Percentiles rank a stretch among this genome's conserved stretches.
phyloP scores from a whole-genome alignment of 1,140 invertebrate species.

The Panonychus citri region DNA sequence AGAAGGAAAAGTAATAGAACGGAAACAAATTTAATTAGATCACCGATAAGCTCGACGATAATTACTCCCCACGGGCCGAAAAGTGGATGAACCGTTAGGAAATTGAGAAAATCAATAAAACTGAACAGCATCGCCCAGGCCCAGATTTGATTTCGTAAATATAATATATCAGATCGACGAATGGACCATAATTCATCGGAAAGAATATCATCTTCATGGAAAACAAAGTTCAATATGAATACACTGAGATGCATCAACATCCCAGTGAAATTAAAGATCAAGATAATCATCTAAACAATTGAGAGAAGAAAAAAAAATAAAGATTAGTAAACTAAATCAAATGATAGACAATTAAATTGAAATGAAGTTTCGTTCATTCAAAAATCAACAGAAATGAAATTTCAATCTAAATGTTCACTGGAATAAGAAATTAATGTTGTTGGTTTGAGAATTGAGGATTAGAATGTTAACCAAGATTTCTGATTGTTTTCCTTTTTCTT shows the following conservation, averaged over 20 bases:
- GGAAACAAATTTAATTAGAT: slow-evolving; percentile 80
- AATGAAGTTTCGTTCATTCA: not conserved
- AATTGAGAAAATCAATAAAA: slow-evolving; percentile 90
- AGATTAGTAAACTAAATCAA: too few relatives aligned
- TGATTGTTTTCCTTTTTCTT: too few relatives aligned
- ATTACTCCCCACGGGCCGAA: slow-evolving; percentile 86
- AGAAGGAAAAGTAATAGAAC: slow-evolving; percentile 92
- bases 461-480: too few relatives aligned
- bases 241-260: slow-evolving; percentile 49
- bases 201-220: not conserved
- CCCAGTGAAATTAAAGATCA: slow-evolving; percentile 73
- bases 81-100: slow-evolving; percentile 88
- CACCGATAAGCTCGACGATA: slow-evolving; percentile 31
- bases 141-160: slow-evolving; percentile 84
- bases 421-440: too few relatives aligned
- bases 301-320: not conserved
- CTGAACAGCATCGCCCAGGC: slow-evolving; percentile 77
- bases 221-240: not conserved
- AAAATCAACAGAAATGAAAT: too few relatives aligned
- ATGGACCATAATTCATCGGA: not conserved
- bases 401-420: too few relatives aligned
- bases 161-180: slow-evolving; percentile 21
- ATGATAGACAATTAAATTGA: not conserved
- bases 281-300: slow-evolving; percentile 49
- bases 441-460: too few relatives aligned